These are phyloP conservation scores for Galendromus occidentalis DNA, from an alignment of 1,140 invertebrate genomes.

Conservation along the genomic window DNA sequence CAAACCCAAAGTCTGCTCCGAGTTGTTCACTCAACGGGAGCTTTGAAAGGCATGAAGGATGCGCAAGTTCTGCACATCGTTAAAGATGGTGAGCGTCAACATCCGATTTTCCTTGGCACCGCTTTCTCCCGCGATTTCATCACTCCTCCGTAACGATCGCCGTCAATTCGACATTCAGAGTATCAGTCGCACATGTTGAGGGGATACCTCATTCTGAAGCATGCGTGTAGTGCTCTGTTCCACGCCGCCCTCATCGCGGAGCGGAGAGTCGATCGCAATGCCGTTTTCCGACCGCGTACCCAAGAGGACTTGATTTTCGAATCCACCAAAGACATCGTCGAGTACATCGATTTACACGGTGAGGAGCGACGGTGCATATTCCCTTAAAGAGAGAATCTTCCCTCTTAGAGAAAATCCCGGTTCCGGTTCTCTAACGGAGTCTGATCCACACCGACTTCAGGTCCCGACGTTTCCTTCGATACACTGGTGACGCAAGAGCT, in stretches of 20 bases:
- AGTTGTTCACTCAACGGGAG: background rate
- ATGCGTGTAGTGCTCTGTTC: background rate
- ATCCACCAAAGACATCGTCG: background rate
- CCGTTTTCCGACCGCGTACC: background rate
- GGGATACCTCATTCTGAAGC: background rate
- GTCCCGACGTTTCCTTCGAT: background rate
- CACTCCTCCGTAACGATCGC: background rate
- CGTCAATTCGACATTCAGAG: background rate
- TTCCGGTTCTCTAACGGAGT: too few relatives aligned
- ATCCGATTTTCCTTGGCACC: background rate
- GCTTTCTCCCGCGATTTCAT: background rate
- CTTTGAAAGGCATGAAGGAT: constrained; percentile 1
- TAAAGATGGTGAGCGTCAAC: background rate
- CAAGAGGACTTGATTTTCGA: background rate
- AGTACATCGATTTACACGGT: constrained; percentile 4
- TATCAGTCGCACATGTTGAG: constrained; percentile 2
- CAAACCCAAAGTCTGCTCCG: constrained; percentile 4
- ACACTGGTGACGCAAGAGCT: background rate
- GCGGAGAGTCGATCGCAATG: background rate
- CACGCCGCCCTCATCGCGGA: background rate
- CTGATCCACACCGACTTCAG: background rate
- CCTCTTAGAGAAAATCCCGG: too few relatives aligned
- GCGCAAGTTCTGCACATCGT: constrained; percentile 6
- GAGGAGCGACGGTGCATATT: too few relatives aligned
- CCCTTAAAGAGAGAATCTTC: too few relatives aligned